phyloP scores from a whole-genome alignment of 2,113 vertebrate species.

The Neodon shergylaensis region DNA sequence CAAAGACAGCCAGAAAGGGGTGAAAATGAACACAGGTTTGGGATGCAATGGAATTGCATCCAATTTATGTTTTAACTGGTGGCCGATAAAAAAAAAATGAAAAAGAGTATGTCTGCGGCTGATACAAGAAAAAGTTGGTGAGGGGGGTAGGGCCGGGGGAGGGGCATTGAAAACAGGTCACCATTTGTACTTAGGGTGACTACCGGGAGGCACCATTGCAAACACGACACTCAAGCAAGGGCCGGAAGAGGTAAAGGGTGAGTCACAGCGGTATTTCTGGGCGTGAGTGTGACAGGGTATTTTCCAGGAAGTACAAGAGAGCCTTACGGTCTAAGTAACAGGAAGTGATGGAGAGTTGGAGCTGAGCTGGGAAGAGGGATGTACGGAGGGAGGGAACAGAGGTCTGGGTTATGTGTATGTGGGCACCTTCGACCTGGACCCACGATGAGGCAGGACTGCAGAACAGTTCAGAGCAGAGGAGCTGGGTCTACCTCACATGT shows the following conservation, averaged over 20 bases:
- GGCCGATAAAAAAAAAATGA: background rate
- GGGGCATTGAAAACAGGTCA: background rate
- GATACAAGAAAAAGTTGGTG: background rate
- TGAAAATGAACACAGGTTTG: background rate
- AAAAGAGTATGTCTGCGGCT: background rate
- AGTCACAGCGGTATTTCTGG: background rate
- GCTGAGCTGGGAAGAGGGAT: background rate
- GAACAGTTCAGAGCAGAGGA: background rate
- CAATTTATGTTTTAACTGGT: background rate
- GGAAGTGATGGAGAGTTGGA: background rate
- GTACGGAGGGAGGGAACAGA: too few relatives aligned
- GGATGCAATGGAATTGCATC: background rate
- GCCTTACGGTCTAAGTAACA: background rate
- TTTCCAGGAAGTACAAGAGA: background rate
- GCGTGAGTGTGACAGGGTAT: background rate
- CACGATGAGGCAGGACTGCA: background rate
- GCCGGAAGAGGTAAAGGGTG: background rate
- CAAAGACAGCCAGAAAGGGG: background rate
- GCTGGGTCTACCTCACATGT: background rate
- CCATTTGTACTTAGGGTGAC: background rate
- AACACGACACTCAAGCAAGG: background rate
- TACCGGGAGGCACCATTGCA: background rate
- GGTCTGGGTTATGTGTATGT: background rate
- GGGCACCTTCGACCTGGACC: conserved; percentile 3
- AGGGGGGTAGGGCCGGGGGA: background rate